Evolutionary conservation across 2,888 invertebrate genomes (phyloP), one percentile per base, ranked within the genome.

Genomic region (Pyrgus malvae): DNA sequence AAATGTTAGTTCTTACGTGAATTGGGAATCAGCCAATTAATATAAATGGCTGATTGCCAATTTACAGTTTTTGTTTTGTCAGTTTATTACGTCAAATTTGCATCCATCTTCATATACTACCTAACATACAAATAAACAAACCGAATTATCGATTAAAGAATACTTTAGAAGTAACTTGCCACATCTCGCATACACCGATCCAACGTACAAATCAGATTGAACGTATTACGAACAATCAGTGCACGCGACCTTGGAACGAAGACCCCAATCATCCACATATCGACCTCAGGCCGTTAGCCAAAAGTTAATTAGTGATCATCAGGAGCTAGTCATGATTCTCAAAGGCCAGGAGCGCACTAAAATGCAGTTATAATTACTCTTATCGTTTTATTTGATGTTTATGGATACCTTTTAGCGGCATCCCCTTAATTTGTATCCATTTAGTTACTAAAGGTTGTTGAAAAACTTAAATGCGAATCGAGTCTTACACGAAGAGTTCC

Each of bases 161-260:
- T n/a, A 25, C 2, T 7, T 25, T 25, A 6, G 9, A 8, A 25
- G 8, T 16, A 16, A 8, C 16, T 16, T 37, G 25, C 6, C 37
- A 25, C 37, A 2, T 60, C 14, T 55, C 35, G 68, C 70, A 76
- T 75, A 61, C 25, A 6, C 9, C 65, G 54, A 27, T 69, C 48
- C 16, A 53, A 59, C 61, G 68, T 62, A 71, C 67, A 72, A 74
- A 75, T 72, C 66, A 57, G 63, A 69, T 70, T 74, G 48, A 50
- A 38, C 42, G 40, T 33, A 55, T 53, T 46, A 46, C 46, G 31
- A 16, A 54, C 54, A 54, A 54, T 54, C 54, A 54, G 54, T 54
- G 46, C 54, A 54, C 31, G 19, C 49, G 51, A 56, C 60, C 60
- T 60, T 60, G 60, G 35, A 27, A 46, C 46, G 48, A 55, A 27